Percentiles rank a stretch among this genome's conserved stretches.
Conservation (phyloP, 2,797 vertebrate species). For the Cetoscarus ocellatus region DNA sequence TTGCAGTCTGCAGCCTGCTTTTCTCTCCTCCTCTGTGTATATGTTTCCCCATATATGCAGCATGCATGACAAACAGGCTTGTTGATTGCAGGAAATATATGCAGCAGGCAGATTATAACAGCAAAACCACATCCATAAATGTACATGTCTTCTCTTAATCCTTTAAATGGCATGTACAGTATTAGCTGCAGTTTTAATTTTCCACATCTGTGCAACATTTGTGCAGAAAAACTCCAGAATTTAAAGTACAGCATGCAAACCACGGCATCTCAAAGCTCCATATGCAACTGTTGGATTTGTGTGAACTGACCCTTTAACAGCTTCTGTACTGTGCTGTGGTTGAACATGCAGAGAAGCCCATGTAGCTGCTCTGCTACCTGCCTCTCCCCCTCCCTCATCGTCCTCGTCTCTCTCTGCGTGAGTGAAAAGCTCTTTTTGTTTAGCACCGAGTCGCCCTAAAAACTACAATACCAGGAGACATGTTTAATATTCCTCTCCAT, state of each 20-base stretch:
- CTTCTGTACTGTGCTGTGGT: neutral
- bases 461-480: slow-evolving; percentile 68
- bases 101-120: neutral
- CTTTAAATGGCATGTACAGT: no score
- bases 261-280: no score
- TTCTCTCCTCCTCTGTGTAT: neutral
- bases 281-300: neutral
- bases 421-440: slow-evolving; percentile 60
- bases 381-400: neutral
- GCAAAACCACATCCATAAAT: neutral
- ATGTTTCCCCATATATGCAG: neutral
- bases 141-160: no score
- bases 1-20: neutral
- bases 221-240: no score
- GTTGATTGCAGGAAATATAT: no score
- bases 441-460: slow-evolving; percentile 46
- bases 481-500: slow-evolving; percentile 78
- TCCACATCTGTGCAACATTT: no score
- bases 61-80: neutral
- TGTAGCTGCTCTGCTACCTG: slow-evolving; percentile 8
- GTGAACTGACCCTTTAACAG: slow-evolving; percentile 37
- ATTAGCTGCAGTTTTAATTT: no score
- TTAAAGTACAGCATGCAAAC: no score
- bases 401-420: slow-evolving; percentile 1
- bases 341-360: slow-evolving; percentile 6